Evolutionary conservation across 1,140 invertebrate genomes (phyloP), one percentile per base, ranked within the genome.

Genomic region (Probaryconus sp.): DNA sequence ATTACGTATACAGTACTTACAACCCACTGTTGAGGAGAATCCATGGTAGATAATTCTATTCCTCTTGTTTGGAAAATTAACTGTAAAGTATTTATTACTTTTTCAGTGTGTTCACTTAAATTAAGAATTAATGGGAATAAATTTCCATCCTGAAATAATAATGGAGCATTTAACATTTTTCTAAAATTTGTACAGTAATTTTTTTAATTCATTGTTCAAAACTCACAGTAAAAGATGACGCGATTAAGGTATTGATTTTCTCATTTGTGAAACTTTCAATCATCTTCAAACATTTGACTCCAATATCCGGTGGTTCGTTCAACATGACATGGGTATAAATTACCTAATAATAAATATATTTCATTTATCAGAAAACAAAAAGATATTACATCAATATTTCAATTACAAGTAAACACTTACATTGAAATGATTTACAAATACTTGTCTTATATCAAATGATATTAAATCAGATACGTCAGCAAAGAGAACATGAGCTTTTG

Each of bases 251-350:
- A 13, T 88, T 79, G 16, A 90, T 82, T 6, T 84, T 88, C 5
- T 82, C 83, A 7, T 85, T 84, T 1, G 91, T 91, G 14, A 89
- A 83, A 30, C 77, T 88, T 63, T 90, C 89, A 20, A 93, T 89
- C 53, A 91, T 88, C 11, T 87, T 80, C 28, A 91, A 89, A 61
- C 90, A 92, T 53, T 89, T 87, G 38, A 89, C 88, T n/a, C 86
- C 86, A 17, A 89, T 77, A 26, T 89, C 87, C 2, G 88, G 85
- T 1, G 83, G 71, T 77, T 92, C 90, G n/a, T 90, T 89, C 17
- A 93, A 83, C 75, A 91, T 91, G 2, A 92, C 82, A 64, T 93
- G 88, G 0, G 91, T 86, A 65, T 93, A 93, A 5, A 93, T 89
- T 33, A 91, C 88, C 5, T 92, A 24, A 64, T 64, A n/a, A 17